Evolutionary conservation across 2,113 vertebrate genomes (phyloP).

Genomic region (Oostethus manadensis): DNA sequence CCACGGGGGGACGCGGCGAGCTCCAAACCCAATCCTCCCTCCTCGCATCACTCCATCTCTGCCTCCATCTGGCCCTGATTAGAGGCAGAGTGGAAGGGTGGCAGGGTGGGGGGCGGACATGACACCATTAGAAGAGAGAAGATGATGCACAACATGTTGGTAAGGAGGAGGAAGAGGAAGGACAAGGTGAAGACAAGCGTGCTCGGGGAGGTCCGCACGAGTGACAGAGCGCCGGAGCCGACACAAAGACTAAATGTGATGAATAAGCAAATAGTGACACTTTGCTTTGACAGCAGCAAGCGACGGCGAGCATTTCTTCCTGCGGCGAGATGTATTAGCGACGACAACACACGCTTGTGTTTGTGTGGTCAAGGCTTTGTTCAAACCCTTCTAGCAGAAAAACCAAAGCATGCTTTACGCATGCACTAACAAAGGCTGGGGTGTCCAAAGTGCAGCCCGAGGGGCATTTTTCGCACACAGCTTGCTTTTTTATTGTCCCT

Average conservation of each 20-base stretch:
- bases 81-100: conserved; percentile 68
- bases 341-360: no score
- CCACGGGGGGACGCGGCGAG: conserved; percentile 91
- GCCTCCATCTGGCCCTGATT: conserved; percentile 99
- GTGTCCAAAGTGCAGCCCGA: no score
- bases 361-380: no score
- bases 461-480: no score
- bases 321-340: no score
- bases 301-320: not conserved
- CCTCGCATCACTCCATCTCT: conserved; percentile 80
- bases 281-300: not conserved
- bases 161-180: conserved; percentile 38
- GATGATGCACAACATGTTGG: conserved; percentile 43
- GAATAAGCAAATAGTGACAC: not conserved
- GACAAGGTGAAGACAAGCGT: not conserved
- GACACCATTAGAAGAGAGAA: conserved; percentile 42
- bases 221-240: not conserved
- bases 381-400: not conserved
- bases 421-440: not conserved
- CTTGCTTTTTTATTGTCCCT: no score
- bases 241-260: not conserved
- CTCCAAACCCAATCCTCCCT: conserved; percentile 70
- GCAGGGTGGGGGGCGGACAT: conserved; percentile 58
- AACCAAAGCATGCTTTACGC: not conserved
- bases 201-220: conserved; percentile 6